These are phyloP conservation scores for Bombus turneri DNA, from an alignment of 1,140 invertebrate species.

Conservation along the genomic window DNA sequence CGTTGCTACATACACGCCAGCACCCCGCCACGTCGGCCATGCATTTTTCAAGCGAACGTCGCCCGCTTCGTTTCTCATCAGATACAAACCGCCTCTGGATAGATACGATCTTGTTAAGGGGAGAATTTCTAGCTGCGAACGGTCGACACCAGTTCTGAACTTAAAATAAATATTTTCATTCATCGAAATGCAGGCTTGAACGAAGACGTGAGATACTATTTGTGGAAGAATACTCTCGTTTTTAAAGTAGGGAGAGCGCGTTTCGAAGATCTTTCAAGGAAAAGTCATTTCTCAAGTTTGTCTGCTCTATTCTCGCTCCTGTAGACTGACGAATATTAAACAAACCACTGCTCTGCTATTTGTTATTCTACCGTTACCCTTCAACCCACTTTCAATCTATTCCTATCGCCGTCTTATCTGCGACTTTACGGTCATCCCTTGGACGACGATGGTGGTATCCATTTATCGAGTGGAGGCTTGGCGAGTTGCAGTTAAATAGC, in stretches of 20 bases:
- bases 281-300: neutral
- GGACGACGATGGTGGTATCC: neutral
- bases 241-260: neutral
- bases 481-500: neutral
- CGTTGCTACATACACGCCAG: constrained; percentile 15
- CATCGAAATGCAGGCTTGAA: neutral
- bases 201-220: no score
- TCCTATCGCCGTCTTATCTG: neutral
- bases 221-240: no score
- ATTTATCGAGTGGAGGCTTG: neutral
- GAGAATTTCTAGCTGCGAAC: neutral
- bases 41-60: constrained; percentile 33
- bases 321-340: neutral
- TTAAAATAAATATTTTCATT: neutral
- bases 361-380: neutral
- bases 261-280: neutral
- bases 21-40: neutral
- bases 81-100: neutral
- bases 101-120: constrained; percentile 20
- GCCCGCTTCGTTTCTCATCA: neutral
- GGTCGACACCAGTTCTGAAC: neutral
- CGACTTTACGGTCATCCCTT: neutral
- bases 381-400: neutral
- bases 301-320: neutral
- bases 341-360: neutral